Evolutionary conservation across 2,888 invertebrate genomes (phyloP), one percentile per base, ranked within the genome.

Genomic region (Nomada goodeniana): DNA sequence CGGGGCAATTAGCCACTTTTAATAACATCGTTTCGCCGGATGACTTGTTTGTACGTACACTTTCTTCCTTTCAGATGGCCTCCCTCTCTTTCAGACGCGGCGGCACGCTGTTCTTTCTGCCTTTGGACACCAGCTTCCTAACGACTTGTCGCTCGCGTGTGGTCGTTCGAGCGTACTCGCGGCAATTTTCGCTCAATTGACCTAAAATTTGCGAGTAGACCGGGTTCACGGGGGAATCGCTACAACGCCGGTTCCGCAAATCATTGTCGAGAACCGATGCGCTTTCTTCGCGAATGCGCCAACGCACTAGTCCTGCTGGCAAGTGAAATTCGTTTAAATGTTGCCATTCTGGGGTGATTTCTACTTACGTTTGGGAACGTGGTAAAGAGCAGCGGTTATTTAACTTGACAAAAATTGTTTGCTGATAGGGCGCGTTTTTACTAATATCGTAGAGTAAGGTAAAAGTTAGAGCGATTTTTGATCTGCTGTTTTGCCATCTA

Each of bases 1-100:
- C 82, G 71, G 68, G 81, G 77, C 86, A 89, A 88, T 88, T 88
- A 88, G 89, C 83, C 83, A 87, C 89, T 89, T 87, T 88, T 89
- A 88, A 88, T 86, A 89, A 88, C 85, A 82, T 84, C 89, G 80
- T 83, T 84, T 82, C 78, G 65, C 75, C 76, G 78, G 69, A 75
- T 72, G 82, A 75, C 83, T 83, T 83, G 86, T 88, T 88, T 85
- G 76, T 77, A 78, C 9, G 79, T 79, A 80, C 36, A 36, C 74
- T 76, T 87, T 82, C 80, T 76, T 79, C 74, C 68, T 63, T 84
- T 70, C 23, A 44, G 53, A 18, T 52, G 29, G 29, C 44, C 18
- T 23, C 47, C 29, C 50, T 23, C 15, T 1, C n/a, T 11, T 44
- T 18, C 60, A 36, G 42, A 26, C 26, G 11, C 63, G 26, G 23